Conservation (phyloP, 1,140 invertebrate species). For the Geopemphigus sp. region DNA sequence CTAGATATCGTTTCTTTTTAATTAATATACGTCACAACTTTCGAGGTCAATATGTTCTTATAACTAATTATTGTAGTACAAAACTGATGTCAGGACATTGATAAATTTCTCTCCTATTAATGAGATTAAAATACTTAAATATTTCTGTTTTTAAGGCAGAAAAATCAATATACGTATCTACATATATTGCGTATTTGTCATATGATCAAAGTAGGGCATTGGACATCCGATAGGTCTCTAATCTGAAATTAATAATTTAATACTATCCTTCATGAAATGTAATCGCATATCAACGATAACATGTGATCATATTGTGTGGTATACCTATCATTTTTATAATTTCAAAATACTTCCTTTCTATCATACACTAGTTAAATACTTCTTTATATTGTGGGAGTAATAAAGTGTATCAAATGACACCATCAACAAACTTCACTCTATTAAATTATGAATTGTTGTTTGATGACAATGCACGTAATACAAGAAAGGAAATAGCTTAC, state of each 20-base stretch:
- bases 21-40: too few relatives aligned
- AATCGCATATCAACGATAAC: not conserved
- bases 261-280: conserved; percentile 18
- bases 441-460: not conserved
- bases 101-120: not conserved
- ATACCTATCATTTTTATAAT: not conserved
- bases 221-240: not conserved
- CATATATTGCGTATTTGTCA: not conserved
- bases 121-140: not conserved
- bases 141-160: not conserved
- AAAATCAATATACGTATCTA: not conserved
- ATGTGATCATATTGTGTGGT: not conserved
- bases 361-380: not conserved
- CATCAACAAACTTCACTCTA: not conserved
- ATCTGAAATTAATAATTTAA: not conserved
- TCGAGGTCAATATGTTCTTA: too few relatives aligned
- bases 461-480: too few relatives aligned
- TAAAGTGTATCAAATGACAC: not conserved
- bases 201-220: conserved; percentile 6
- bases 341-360: not conserved
- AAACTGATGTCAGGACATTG: too few relatives aligned
- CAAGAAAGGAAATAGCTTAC: too few relatives aligned
- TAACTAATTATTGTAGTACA: too few relatives aligned
- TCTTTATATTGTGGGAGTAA: not conserved
- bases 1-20: too few relatives aligned